Percentiles rank a stretch among this genome's conserved stretches.
These are phyloP conservation scores for Seira musarum DNA, from an alignment of 2,888 invertebrate species.

Conservation along the genomic window DNA sequence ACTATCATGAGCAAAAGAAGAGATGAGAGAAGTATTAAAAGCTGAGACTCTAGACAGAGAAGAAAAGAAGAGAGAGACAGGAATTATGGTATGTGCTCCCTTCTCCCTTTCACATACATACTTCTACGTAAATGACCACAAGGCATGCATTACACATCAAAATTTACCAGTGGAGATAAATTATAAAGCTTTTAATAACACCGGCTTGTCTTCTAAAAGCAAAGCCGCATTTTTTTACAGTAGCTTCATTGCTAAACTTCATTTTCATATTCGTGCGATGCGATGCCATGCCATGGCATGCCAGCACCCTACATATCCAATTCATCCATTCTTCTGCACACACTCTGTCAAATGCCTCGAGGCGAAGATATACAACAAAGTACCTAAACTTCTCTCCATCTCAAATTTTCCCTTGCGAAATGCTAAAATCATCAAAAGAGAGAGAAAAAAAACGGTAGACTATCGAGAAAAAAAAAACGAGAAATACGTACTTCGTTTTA, in stretches of 20 bases:
- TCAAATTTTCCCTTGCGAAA: background rate
- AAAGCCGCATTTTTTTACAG: slow-evolving; percentile 46
- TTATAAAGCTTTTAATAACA: slow-evolving; percentile 61
- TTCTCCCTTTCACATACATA: slow-evolving; percentile 21
- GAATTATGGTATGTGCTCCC: slow-evolving; percentile 36
- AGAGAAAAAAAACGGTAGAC: background rate
- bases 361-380: slow-evolving; percentile 36
- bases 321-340: slow-evolving; percentile 13
- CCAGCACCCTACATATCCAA: slow-evolving; percentile 47
- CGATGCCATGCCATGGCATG: background rate
- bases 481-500: background rate
- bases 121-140: slow-evolving; percentile 49
- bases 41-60: too few relatives aligned
- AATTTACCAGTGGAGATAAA: slow-evolving; percentile 54
- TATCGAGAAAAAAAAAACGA: background rate
- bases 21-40: background rate
- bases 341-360: slow-evolving; percentile 37
- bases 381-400: background rate
- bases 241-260: slow-evolving; percentile 45
- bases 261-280: slow-evolving; percentile 39
- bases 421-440: background rate
- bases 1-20: background rate
- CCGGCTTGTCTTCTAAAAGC: slow-evolving; percentile 31
- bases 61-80: slow-evolving; percentile 19
- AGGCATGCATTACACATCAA: slow-evolving; percentile 59